Evolutionary conservation across 2,888 invertebrate species (phyloP).

Genomic region (Tinea semifulvella): DNA sequence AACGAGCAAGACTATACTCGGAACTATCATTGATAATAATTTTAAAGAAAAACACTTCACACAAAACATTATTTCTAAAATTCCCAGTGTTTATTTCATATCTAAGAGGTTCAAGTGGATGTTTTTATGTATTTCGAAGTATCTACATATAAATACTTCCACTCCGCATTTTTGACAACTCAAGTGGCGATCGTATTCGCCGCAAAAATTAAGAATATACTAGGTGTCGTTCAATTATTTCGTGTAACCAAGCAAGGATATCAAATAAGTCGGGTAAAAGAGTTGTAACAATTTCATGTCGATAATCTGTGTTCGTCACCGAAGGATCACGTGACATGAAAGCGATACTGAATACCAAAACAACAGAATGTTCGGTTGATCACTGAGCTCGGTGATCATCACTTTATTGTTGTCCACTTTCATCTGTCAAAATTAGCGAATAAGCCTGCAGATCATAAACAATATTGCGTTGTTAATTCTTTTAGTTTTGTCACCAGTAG

Average conservation of each 20-base stretch:
- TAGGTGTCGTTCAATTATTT: background rate
- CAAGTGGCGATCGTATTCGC: background rate
- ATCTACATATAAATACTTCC: background rate
- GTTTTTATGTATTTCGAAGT: background rate
- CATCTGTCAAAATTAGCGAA: background rate
- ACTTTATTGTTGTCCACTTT: background rate
- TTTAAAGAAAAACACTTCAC: background rate
- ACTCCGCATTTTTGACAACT: background rate
- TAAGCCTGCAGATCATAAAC: too few relatives aligned
- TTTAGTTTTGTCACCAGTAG: too few relatives aligned
- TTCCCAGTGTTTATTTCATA: background rate
- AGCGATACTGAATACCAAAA: background rate
- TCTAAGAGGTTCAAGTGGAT: background rate
- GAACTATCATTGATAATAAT: background rate
- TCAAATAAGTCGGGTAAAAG: background rate
- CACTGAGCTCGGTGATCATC: background rate
- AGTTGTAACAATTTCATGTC: background rate
- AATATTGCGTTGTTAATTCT: too few relatives aligned
- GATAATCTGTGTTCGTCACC: background rate
- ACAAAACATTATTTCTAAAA: background rate
- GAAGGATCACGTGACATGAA: background rate
- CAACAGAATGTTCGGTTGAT: background rate
- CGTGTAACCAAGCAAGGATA: background rate
- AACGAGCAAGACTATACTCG: background rate
- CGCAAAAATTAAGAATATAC: background rate